These are phyloP conservation scores for Dasysyrphus tricinctus DNA, from an alignment of 2,888 invertebrate genomes.

Conservation along the genomic window DNA sequence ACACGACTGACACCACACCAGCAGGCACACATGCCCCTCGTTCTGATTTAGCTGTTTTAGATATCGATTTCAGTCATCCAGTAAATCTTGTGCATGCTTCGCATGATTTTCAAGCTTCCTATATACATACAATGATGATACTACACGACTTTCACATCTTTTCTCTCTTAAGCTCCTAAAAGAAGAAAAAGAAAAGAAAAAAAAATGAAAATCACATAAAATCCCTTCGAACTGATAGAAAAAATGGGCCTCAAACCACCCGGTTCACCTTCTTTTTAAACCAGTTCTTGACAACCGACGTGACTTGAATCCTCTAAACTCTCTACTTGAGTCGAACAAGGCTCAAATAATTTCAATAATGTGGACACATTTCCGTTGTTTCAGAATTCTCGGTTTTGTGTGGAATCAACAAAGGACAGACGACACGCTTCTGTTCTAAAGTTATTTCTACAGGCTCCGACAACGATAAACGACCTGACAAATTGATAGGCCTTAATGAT, in stretches of 20 bases:
- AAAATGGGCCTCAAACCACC: background rate
- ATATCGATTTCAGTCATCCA: slow-evolving; percentile 21
- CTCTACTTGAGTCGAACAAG: slow-evolving; percentile 23
- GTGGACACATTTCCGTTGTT: slow-evolving; percentile 61
- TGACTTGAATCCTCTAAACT: slow-evolving; percentile 58
- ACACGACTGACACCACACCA: background rate
- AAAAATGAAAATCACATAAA: background rate
- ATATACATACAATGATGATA: background rate
- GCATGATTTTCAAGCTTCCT: slow-evolving; percentile 4
- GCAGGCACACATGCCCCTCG: background rate
- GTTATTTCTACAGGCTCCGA: background rate
- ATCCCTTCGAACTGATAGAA: slow-evolving; percentile 2
- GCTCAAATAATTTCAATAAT: slow-evolving; percentile 70
- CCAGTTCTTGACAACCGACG: slow-evolving; percentile 59
- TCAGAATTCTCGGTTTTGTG: slow-evolving; percentile 1
- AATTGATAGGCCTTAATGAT: slow-evolving; percentile 64
- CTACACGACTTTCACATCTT: background rate
- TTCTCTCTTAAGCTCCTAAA: background rate
- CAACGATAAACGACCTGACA: slow-evolving; percentile 63
- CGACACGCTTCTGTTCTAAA: slow-evolving; percentile 24
- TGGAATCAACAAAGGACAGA: slow-evolving; percentile 4
- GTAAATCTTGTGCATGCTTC: slow-evolving; percentile 26
- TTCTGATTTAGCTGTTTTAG: slow-evolving; percentile 24
- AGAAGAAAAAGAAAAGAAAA: background rate
- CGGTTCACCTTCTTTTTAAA: slow-evolving; percentile 53